Base-by-base conservation (phyloP, 2,888 invertebrate genomes). In the Troilus luridus region DNA sequence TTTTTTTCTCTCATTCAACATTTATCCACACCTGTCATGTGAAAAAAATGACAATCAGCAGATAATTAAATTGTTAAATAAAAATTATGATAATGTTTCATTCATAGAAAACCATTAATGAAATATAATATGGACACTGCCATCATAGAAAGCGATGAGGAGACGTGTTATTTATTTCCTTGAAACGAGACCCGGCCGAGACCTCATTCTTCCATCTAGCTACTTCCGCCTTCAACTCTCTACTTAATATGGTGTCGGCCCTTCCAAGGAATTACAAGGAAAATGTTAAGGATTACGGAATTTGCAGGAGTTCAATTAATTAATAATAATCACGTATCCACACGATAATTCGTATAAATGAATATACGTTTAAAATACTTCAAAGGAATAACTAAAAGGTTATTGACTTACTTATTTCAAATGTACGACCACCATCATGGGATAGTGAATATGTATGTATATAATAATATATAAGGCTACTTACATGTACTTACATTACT, bases 121-220 rank as follows among this genome's bases (percentile, higher is more conserved):
- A 77, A 77, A 7, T 17, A 77, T 41, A 77, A 77, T 41, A 17
- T 27, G 7, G 7, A 77, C 17, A 77, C 41, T 19, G 19, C 17
- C 72, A 41, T 77, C 27, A 27, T 77, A 41, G 11, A 41, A 41
- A 77, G 72, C 41, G 7, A 41, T 1, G 41, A 77, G 41, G 72
- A 77, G 72, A 77, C 17, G 41, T 77, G 27, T 77, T 41, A 19
- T 56, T 77, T 41, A 19, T 56, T 56, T 85, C 85, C 85, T 85
- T 85, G 85, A 85, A 85, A 85, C n/a, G n/a, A 85, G 56, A n/a
- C 21, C 85, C 56, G 85, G 56, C 85, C 85, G 85, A 85, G 85
- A 85, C 85, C 85, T 56, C 85, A 85, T 85, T 85, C 85, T 85
- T 56, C 56, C n/a, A n/a, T 85, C 56, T 85, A n/a, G 56, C 56